Evolutionary conservation across 2,113 vertebrate genomes (phyloP), one percentile per base, ranked within the genome.

Genomic region (Cairina moschata): DNA sequence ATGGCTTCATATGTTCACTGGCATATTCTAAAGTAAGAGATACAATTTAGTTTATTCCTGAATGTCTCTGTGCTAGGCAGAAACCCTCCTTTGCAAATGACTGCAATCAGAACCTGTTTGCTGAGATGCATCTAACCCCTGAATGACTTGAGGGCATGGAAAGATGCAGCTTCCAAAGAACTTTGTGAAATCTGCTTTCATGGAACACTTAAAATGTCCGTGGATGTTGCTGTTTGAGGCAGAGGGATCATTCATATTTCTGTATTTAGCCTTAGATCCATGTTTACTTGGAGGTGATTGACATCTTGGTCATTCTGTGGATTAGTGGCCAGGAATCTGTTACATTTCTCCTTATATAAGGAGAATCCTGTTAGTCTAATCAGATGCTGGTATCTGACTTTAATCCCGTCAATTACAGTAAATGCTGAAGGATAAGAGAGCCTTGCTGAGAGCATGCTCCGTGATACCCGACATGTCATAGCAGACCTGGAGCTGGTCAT

Each of bases 141-240:
- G 5, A 63, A 23, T 78, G 85, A 54, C 10, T 76, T 69, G 29
- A 65, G 89, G 81, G 32, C 66, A 68, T 68, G 55, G 86, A 95
- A 94, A 92, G 85, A 89, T 50, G 59, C 80, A 10, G 66, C 71
- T 88, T 76, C 78, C 29, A 22, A 65, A 48, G 72, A 94, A 94
- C 91, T 93, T 96, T 77, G 88, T 71, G 55, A 89, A 90, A 82
- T 71, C 46, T 85, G 31, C 23, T 84, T 92, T 81, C 90, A 50
- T 68, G 32, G 66, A 91, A 36, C 48, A 25, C 83, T 58, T 72
- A 44, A 91, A 92, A 91, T 69, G 21, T 60, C 22, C 69, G 52
- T 80, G 26, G 48, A 16, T 0, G 3, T n/a, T 79, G 74, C 63
- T 73, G 40, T 48, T 68, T 23, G 55, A 8, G 8, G 77, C 36